Conservation (phyloP, 1,140 invertebrate genomes). For the Drosophila mauritiana region DNA sequence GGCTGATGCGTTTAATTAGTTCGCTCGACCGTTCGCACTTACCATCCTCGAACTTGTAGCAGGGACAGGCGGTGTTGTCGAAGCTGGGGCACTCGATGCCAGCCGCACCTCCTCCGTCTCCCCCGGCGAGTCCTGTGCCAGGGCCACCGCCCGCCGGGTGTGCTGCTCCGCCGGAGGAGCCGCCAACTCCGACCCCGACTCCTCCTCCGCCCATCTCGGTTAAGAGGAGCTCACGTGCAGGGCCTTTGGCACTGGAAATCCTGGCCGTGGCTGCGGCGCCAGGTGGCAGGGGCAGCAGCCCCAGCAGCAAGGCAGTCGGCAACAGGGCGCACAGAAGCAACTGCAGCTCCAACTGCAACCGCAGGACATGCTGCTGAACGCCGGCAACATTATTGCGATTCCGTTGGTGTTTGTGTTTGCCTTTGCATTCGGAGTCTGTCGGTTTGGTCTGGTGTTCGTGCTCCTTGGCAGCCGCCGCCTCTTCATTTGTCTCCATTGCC, state of each 20-base stretch:
- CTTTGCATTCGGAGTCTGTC: conserved; percentile 49
- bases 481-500: conserved; percentile 63
- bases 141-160: background rate
- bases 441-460: conserved; percentile 35
- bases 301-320: conserved; percentile 11
- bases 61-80: conserved; percentile 92
- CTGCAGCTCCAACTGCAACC: conserved; percentile 34
- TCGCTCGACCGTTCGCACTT: conserved; percentile 68
- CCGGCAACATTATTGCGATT: conserved; percentile 12
- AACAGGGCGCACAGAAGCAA: conserved; percentile 18
- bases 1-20: conserved; percentile 62
- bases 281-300: conserved; percentile 25
- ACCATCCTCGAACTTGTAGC: conserved; percentile 95
- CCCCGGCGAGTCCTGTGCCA: conserved; percentile 3
- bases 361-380: conserved; percentile 56
- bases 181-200: conserved; percentile 16
- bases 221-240: conserved; percentile 61
- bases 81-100: conserved; percentile 88
- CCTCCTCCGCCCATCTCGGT: conserved; percentile 37
- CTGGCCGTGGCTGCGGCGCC: conserved; percentile 37
- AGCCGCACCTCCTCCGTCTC: conserved; percentile 36
- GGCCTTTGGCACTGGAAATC: conserved; percentile 62
- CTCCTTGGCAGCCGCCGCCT: conserved; percentile 47
- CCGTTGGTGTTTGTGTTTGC: conserved; percentile 54
- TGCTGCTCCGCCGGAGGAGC: background rate